Conservation (phyloP, 2,888 invertebrate genomes). For the Polyommatus icarus region DNA sequence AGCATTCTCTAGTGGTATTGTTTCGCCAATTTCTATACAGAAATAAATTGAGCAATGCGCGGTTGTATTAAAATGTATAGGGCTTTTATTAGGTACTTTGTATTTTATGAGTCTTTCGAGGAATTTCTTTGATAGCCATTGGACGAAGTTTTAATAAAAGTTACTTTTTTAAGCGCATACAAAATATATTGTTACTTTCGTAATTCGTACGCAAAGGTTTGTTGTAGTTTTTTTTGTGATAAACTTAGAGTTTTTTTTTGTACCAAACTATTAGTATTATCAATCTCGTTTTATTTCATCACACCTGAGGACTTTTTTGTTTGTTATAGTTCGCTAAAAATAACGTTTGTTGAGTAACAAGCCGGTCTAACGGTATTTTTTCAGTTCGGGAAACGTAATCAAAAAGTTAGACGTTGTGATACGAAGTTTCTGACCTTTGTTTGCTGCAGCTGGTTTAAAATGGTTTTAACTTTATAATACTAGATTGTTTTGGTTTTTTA, state of each 20-base stretch:
- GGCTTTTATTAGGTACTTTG: not conserved
- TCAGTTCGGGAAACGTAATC: conserved; percentile 11
- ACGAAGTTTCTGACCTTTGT: conserved; percentile 16
- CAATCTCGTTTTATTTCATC: not conserved
- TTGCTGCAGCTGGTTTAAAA: conserved; percentile 22
- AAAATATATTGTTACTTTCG: not conserved
- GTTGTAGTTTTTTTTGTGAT: not conserved
- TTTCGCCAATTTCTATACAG: conserved; percentile 4
- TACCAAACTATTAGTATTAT: not conserved
- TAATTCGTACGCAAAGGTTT: too few relatives aligned
- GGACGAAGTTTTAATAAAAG: not conserved
- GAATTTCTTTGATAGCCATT: not conserved
- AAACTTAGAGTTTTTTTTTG: not conserved
- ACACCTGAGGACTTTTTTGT: not conserved
- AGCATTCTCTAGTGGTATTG: conserved; percentile 29
- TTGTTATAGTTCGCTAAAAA: not conserved
- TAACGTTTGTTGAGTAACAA: not conserved
- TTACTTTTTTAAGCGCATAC: not conserved
- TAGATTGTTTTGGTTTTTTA: not conserved
- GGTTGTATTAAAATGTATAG: not conserved
- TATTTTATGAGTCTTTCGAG: not conserved
- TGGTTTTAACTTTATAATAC: not conserved
- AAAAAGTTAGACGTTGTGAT: conserved; percentile 27
- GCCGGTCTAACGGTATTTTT: conserved; percentile 7
- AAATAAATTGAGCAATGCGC: not conserved